These are phyloP conservation scores for Chydorus sphaericus DNA, from an alignment of 2,888 invertebrate genomes.

Conservation along the genomic window DNA sequence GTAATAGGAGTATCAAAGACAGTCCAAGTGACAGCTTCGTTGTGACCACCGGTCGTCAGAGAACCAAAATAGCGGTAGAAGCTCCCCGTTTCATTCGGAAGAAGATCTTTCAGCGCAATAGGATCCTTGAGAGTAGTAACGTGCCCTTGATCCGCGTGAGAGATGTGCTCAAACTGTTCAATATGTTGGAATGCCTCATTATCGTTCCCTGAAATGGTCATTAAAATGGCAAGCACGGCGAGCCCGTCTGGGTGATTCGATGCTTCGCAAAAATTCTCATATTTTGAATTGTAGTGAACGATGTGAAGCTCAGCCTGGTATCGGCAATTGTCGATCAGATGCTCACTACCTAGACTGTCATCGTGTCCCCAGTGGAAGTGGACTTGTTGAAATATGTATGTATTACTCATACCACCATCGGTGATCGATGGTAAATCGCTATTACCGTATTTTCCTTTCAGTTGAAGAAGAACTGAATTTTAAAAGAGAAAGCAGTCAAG, in stretches of 20 bases:
- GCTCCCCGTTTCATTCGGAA: constrained; percentile 37
- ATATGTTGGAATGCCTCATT: constrained; percentile 21
- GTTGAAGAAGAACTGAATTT: not conserved
- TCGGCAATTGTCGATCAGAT: constrained; percentile 37
- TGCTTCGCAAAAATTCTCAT: constrained; percentile 36
- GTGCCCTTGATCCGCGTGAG: constrained; percentile 19
- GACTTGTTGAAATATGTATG: constrained; percentile 50
- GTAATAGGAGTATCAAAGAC: constrained; percentile 40
- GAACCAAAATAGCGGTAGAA: constrained; percentile 57
- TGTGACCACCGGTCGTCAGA: constrained; percentile 56
- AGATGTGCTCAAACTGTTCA: not conserved
- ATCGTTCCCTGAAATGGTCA: too few relatives aligned
- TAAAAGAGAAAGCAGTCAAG: not conserved
- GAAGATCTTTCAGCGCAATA: constrained; percentile 31
- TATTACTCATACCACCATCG: constrained; percentile 43
- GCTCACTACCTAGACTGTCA: constrained; percentile 58
- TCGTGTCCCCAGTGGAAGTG: constrained; percentile 75
- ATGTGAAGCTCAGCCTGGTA: constrained; percentile 63
- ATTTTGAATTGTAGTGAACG: constrained; percentile 51
- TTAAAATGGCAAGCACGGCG: constrained; percentile 46
- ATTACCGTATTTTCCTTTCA: too few relatives aligned
- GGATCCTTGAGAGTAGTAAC: constrained; percentile 18
- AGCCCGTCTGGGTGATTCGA: constrained; percentile 39
- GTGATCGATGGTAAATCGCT: constrained; percentile 15
- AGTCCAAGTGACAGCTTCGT: constrained; percentile 57